phyloP scores from a whole-genome alignment of 2,113 vertebrate genomes.

The Camelus dromedarius region DNA sequence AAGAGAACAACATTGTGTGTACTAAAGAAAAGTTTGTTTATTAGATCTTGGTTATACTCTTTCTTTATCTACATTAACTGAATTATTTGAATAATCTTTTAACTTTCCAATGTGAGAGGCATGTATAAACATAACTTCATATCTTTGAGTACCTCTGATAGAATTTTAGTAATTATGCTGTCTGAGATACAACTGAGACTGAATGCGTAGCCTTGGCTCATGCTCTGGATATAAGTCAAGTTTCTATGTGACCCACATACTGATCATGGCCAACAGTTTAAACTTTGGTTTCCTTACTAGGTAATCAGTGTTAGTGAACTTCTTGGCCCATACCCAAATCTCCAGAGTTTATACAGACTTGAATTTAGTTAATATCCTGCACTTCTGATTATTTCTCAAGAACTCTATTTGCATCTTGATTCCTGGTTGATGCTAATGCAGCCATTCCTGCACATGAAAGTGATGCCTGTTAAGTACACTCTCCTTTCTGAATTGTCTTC shows the following conservation, averaged over 20 bases:
- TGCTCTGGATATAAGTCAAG: background rate
- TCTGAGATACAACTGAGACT: background rate
- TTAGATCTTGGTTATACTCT: background rate
- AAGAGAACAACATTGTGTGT: background rate
- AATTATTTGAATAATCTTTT: conserved; percentile 9
- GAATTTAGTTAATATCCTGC: background rate
- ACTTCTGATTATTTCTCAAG: background rate
- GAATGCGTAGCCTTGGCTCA: background rate
- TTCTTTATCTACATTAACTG: background rate
- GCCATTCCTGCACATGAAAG: conserved; percentile 4
- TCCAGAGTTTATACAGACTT: background rate
- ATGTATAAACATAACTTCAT: background rate
- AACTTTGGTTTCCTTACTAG: background rate
- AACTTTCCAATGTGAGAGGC: background rate
- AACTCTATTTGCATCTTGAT: background rate
- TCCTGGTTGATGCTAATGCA: background rate
- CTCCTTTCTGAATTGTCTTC: background rate
- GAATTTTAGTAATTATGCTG: background rate
- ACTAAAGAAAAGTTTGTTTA: conserved; percentile 5
- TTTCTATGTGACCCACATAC: background rate
- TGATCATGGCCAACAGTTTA: background rate
- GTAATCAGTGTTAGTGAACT: background rate
- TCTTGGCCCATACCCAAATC: background rate
- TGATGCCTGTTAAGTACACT: background rate
- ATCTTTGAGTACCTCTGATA: background rate